Evolutionary conservation across 2,797 vertebrate species (phyloP).

Genomic region (Micropoecilia bifurca): DNA sequence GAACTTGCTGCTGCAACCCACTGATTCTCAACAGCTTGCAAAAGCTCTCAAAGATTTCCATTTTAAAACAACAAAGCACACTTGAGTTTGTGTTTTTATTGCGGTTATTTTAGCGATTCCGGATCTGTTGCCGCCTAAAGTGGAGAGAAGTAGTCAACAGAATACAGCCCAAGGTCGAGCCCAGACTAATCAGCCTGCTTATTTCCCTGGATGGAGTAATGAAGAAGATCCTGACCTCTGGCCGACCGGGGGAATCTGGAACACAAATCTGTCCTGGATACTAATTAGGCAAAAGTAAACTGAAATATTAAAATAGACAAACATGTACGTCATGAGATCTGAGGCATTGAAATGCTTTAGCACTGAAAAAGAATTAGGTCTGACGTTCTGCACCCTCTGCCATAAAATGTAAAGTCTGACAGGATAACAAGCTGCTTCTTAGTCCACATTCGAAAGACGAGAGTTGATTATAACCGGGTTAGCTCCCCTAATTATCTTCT

Average conservation of each 20-base stretch:
- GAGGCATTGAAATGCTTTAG: slow-evolving; percentile 21
- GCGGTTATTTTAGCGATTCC: slow-evolving; percentile 36
- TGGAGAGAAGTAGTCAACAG: slow-evolving; percentile 48
- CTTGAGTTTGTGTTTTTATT: background rate
- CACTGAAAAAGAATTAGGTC: slow-evolving; percentile 17
- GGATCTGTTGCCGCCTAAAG: slow-evolving; percentile 52
- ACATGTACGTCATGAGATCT: slow-evolving; percentile 35
- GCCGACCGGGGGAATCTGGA: slow-evolving; percentile 64
- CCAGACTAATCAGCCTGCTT: slow-evolving; percentile 75
- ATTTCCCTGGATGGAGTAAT: slow-evolving; percentile 70
- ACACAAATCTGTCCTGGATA: slow-evolving; percentile 53
- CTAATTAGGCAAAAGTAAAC: slow-evolving; percentile 67
- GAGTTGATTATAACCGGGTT: slow-evolving; percentile 74
- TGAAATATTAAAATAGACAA: slow-evolving; percentile 61
- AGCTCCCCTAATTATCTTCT: slow-evolving; percentile 72
- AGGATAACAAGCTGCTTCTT: slow-evolving; percentile 54
- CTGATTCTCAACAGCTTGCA: slow-evolving; percentile 5
- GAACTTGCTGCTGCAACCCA: slow-evolving; percentile 19
- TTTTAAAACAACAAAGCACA: slow-evolving; percentile 7
- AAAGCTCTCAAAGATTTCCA: slow-evolving; percentile 7
- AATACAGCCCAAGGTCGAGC: slow-evolving; percentile 68
- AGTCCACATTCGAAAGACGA: slow-evolving; percentile 41
- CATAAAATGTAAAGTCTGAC: slow-evolving; percentile 27
- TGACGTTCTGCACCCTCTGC: slow-evolving; percentile 32
- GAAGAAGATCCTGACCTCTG: slow-evolving; percentile 71